Conservation (phyloP, 2,797 vertebrate species). For the Prionace glauca region DNA sequence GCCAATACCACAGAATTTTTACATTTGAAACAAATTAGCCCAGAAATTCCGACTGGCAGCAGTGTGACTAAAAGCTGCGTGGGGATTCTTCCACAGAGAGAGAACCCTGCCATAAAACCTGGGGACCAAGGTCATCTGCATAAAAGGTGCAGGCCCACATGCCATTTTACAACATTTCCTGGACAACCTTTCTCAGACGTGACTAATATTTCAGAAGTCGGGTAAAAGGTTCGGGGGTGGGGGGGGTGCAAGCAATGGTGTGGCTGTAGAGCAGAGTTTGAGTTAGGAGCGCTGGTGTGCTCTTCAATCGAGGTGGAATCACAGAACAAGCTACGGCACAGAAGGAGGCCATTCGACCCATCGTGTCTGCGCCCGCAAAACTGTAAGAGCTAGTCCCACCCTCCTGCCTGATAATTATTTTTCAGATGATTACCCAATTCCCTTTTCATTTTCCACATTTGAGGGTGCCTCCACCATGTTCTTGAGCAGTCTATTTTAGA, state of each 20-base stretch:
- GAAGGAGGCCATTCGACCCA: background rate
- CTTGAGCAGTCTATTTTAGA: background rate
- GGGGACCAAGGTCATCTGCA: background rate
- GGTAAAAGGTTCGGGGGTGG: background rate
- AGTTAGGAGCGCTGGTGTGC: background rate
- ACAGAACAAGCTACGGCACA: background rate
- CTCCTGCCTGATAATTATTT: background rate
- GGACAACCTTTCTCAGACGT: background rate
- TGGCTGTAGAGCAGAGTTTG: background rate
- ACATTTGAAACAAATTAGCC: background rate
- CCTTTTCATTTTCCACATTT: background rate
- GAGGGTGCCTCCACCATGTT: background rate
- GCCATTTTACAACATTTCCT: background rate
- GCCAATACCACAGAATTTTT: background rate
- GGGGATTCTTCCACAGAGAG: background rate
- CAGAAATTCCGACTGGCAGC: background rate
- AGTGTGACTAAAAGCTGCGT: background rate
- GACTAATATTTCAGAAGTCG: background rate
- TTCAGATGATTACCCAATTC: background rate
- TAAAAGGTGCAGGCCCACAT: background rate
- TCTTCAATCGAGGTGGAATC: background rate
- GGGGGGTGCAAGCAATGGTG: background rate
- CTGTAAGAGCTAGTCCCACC: background rate
- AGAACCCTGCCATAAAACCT: background rate
- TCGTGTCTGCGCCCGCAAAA: background rate